A percentile compares a stretch with the other conserved stretches of the same genome.
Conservation (phyloP, 2,888 invertebrate species). For the Ischnus inquisitorius region DNA sequence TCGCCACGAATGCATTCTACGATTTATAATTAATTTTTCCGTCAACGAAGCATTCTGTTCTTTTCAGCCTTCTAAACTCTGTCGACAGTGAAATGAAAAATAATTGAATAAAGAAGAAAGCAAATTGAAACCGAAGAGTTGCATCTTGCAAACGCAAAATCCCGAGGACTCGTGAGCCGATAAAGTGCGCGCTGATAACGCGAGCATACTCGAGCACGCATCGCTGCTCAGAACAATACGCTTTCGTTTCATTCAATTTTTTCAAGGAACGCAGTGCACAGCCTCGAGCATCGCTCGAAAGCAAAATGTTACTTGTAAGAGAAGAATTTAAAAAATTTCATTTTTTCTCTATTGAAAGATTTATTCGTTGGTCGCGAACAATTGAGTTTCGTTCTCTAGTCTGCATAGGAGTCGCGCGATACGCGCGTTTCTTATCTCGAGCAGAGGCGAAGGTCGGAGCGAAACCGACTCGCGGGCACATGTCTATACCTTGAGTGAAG, state of each 20-base stretch:
- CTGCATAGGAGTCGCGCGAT: not conserved
- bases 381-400: not conserved
- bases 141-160: not conserved
- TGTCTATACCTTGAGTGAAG: slow-evolving; percentile 12
- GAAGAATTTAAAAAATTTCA: too few species aligned
- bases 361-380: not conserved
- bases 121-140: not conserved
- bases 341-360: not conserved
- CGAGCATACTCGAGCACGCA: not conserved
- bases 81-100: not conserved
- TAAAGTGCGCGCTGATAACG: slow-evolving; percentile 12
- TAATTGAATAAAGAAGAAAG: not conserved
- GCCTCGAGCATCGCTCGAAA: too few species aligned
- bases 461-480: not conserved
- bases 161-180: slow-evolving; percentile 3
- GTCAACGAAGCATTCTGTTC: not conserved
- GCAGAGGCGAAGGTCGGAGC: slow-evolving; percentile 43
- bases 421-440: slow-evolving; percentile 13
- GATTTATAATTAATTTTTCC: not conserved
- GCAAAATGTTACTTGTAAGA: too few species aligned
- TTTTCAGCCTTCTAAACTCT: not conserved
- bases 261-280: not conserved
- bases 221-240: not conserved
- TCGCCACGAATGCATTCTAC: not conserved
- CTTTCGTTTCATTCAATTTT: not conserved